Evolutionary conservation across 2,888 invertebrate genomes (phyloP).

Genomic region (Drosophila limbata): DNA sequence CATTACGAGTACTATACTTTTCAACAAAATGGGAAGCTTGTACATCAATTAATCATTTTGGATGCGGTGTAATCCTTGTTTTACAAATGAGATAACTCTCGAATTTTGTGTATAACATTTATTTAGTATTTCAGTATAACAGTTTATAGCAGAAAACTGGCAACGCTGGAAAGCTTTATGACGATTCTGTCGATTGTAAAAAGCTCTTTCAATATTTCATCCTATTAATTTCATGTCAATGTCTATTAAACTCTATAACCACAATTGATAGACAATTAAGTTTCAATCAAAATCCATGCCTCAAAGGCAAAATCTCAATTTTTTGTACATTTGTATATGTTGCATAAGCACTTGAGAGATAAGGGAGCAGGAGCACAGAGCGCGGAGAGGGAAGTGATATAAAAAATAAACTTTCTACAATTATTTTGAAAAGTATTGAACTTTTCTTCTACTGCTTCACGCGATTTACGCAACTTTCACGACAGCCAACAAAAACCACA

Average conservation of each 20-base stretch:
- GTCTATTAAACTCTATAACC: slow-evolving; percentile 44
- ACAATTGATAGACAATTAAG: slow-evolving; percentile 69
- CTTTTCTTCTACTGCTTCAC: slow-evolving; percentile 76
- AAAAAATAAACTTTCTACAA: slow-evolving; percentile 74
- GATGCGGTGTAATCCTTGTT: neutral
- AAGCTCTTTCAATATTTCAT: slow-evolving; percentile 9
- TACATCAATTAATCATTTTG: slow-evolving; percentile 35
- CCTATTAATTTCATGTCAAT: slow-evolving; percentile 39
- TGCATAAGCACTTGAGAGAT: slow-evolving; percentile 53
- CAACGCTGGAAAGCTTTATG: neutral
- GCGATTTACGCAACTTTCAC: slow-evolving; percentile 82
- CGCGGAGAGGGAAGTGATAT: slow-evolving; percentile 13
- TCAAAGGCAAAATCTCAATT: slow-evolving; percentile 37
- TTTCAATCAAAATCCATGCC: slow-evolving; percentile 56
- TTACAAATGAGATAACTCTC: slow-evolving; percentile 11
- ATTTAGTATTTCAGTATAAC: neutral
- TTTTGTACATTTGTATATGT: slow-evolving; percentile 18
- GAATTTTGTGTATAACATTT: slow-evolving; percentile 4
- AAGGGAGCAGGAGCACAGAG: slow-evolving; percentile 1
- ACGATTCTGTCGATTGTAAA: neutral
- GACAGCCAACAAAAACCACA: slow-evolving; percentile 58
- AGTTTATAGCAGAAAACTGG: neutral
- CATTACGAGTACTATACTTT: slow-evolving; percentile 47
- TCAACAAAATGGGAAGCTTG: slow-evolving; percentile 42
- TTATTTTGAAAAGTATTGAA: slow-evolving; percentile 78